Evolutionary conservation across 2,888 invertebrate genomes (phyloP), one percentile per base, ranked within the genome.

Genomic region (Thymelicus lineola): DNA sequence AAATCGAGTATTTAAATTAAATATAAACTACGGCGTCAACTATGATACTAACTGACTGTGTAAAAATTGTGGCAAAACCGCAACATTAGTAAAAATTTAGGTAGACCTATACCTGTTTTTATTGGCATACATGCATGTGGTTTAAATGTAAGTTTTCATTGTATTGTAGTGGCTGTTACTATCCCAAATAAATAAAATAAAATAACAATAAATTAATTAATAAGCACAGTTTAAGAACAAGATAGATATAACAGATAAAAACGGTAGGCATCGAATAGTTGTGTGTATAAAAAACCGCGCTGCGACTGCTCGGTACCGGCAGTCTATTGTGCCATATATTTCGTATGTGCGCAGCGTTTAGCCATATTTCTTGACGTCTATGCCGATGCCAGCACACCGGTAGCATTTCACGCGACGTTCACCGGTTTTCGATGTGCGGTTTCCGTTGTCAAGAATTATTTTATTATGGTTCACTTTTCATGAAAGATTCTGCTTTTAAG

Each of bases 371-470:
- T 85, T 80, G 80, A 81, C 84, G 86, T 86, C 85, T 88, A 84
- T 82, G 80, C 82, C 85, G 74, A 84, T 83, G 79, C 81, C 80
- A 77, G 80, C 79, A 84, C 85, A 84, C 85, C 87, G 88, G 88
- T 85, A 87, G 85, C 87, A 85, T 87, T 91, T 90, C 90, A 91
- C 89, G 89, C 89, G 87, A 89, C 84, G 82, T 82, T 86, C 84
- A 78, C 86, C 85, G 84, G 85, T 88, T 88, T 90, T 90, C 84
- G 85, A 90, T 87, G 86, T 86, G 87, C 84, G 86, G 86, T 88
- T 90, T 89, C 90, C 88, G 86, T 83, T 79, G 84, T 83, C 88
- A 86, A 88, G 86, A 86, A 83, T 82, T 82, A 80, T 87, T 88
- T 87, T 90, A 91, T 91, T 89, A 88, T 89, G 86, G 85, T 82